Conservation (phyloP, 2,113 vertebrate genomes). For the Pycnonotus jocosus region DNA sequence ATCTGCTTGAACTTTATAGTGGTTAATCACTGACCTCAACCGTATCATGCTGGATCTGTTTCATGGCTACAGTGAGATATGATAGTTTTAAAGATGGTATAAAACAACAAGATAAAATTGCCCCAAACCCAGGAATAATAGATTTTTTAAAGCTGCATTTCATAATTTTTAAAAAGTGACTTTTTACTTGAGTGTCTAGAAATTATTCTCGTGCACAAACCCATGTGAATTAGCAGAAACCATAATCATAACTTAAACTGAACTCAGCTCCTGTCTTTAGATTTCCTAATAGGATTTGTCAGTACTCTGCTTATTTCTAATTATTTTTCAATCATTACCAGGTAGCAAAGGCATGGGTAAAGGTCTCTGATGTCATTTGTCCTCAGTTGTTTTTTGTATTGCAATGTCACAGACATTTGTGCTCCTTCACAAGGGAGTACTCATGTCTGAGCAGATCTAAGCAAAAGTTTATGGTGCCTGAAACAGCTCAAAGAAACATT, state of each 20-base stretch:
- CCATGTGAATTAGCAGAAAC: not conserved
- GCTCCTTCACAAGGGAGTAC: not conserved
- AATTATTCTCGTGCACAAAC: not conserved
- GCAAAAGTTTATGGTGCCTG: not conserved
- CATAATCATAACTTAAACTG: not conserved
- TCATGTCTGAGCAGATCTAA: not conserved
- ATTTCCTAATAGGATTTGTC: not conserved
- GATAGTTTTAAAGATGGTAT: not conserved
- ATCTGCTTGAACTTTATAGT: not conserved
- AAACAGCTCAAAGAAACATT: not conserved
- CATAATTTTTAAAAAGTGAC: not conserved
- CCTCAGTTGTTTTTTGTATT: rapidly evolving
- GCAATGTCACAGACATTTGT: not conserved
- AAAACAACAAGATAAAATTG: not conserved
- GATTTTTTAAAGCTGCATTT: not conserved
- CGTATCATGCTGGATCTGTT: not conserved
- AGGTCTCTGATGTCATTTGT: not conserved
- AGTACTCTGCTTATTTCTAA: not conserved
- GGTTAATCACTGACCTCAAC: not conserved
- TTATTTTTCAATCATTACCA: not conserved
- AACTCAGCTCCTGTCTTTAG: not conserved
- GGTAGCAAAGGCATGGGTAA: not conserved
- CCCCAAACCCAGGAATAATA: not conserved
- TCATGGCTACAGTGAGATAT: not conserved
- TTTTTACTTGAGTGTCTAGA: not conserved